A percentile compares a stretch with the other conserved stretches of the same genome.
Evolutionary conservation across 2,113 vertebrate genomes (phyloP).

Genomic region (Eurystomus gularis): DNA sequence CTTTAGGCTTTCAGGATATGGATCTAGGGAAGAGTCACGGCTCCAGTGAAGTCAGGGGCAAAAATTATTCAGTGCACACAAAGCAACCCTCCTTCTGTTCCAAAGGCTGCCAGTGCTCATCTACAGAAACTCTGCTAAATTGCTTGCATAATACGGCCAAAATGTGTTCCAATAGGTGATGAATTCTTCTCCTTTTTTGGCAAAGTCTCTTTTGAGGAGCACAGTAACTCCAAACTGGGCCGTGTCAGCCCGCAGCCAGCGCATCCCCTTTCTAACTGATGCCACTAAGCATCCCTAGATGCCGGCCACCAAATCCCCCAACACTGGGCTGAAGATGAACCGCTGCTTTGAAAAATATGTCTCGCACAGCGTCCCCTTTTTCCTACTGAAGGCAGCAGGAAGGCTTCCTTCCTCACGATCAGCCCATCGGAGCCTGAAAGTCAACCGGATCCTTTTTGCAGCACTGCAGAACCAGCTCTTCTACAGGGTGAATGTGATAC

Average conservation of each 20-base stretch:
- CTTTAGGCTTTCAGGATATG: background rate
- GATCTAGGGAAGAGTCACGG: background rate
- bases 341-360: background rate
- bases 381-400: background rate
- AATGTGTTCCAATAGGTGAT: background rate
- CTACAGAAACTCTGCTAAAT: background rate
- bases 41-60: background rate
- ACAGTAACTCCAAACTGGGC: background rate
- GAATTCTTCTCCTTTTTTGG: constrained; percentile 38
- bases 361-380: background rate
- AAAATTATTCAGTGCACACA: background rate
- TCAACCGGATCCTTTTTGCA: background rate
- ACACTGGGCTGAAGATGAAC: background rate
- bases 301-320: background rate
- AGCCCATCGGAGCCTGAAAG: background rate
- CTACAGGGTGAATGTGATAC: background rate
- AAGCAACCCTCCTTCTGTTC: background rate
- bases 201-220: background rate
- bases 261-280: background rate
- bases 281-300: background rate
- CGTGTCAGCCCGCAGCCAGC: background rate
- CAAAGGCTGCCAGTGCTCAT: background rate
- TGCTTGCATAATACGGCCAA: background rate
- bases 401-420: background rate
- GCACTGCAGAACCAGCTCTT: background rate